Base-by-base conservation (phyloP, 2,888 invertebrate species). In the Xylota segnis region DNA sequence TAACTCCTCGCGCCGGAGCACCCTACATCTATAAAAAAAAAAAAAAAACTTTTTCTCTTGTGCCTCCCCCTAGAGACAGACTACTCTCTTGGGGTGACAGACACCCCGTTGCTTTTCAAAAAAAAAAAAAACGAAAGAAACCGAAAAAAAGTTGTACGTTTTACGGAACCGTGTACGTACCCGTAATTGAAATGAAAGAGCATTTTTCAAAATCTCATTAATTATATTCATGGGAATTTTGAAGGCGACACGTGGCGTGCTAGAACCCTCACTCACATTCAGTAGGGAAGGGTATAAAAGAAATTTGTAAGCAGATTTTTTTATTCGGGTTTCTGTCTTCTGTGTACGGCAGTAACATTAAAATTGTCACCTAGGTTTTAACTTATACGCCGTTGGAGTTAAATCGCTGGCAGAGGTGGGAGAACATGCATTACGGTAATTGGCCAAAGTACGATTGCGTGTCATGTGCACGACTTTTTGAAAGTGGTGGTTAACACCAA, bases 221-320 rank as follows among this genome's bases (percentile, higher is more conserved):
- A 87, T 87, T 87, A 87, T 87, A 87, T 87, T 82, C 86, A 87
- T 87, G 81, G 77, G 86, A 81, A 87, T 87, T 81, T 79, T 52
- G 72, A 82, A 68, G 77, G 76, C 86, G 76, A 82, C 86, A 82
- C 86, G 86, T 86, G 84, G 84, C 81, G 84, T 54, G 63, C 84
- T 70, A 84, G 74, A 83, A 18, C 78, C 45, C 61, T 56, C 58
- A 29, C 56, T 40, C 27, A 32, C 43, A 63, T 23, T 23, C 4
- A 5, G 47, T 47, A 23, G 50, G 65, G 56, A 63, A 59, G 70
- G 65, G 70, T 75, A 50, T 58, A 63, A 71, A 79, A 66, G 83
- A 81, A 81, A 86, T 86, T 86, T 86, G 84, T 86, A 71, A 86
- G 84, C 70, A 81, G 81, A 56, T 74, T 70, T 27, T 63, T 54